Percentiles rank a stretch among this genome's conserved stretches.
These are phyloP conservation scores for Polyploca ridens DNA, from an alignment of 2,888 invertebrate species.

Conservation along the genomic window DNA sequence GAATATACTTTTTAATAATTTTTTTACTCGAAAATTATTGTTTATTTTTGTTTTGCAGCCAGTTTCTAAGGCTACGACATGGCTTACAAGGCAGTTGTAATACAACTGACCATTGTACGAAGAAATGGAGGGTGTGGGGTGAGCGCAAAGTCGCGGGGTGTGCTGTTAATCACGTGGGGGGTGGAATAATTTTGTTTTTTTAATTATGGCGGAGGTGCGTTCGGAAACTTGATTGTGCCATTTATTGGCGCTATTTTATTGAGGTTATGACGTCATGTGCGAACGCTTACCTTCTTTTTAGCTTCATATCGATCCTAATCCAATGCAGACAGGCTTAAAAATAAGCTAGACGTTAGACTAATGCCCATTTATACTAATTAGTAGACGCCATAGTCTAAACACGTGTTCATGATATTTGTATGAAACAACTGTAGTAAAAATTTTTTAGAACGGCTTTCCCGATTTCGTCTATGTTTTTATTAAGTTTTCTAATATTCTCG, in stretches of 20 bases:
- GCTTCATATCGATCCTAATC: too few relatives aligned
- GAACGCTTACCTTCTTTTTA: not conserved
- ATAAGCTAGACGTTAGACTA: too few relatives aligned
- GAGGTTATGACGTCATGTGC: conserved; percentile 50
- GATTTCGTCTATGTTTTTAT: too few relatives aligned
- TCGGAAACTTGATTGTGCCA: conserved; percentile 57
- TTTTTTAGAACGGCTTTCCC: too few relatives aligned
- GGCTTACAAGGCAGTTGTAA: conserved; percentile 68
- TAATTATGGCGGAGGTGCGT: conserved; percentile 78
- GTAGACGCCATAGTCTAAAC: too few relatives aligned
- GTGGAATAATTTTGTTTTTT: conserved; percentile 81
- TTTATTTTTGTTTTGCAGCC: conserved; percentile 80
- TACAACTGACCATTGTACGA: conserved; percentile 78
- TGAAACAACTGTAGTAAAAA: too few relatives aligned
- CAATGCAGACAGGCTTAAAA: too few relatives aligned
- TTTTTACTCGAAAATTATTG: conserved; percentile 45
- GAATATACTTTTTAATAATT: not conserved
- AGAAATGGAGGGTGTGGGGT: conserved; percentile 62
- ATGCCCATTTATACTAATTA: too few relatives aligned
- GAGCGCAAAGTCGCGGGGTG: conserved; percentile 42
- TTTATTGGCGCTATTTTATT: conserved; percentile 53
- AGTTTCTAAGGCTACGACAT: conserved; percentile 81
- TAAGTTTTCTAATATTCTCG: too few relatives aligned
- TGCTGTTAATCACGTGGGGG: conserved; percentile 71
- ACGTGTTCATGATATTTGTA: too few relatives aligned